Conservation (phyloP, 2,888 invertebrate genomes). For the Drosophila kanekoi region DNA sequence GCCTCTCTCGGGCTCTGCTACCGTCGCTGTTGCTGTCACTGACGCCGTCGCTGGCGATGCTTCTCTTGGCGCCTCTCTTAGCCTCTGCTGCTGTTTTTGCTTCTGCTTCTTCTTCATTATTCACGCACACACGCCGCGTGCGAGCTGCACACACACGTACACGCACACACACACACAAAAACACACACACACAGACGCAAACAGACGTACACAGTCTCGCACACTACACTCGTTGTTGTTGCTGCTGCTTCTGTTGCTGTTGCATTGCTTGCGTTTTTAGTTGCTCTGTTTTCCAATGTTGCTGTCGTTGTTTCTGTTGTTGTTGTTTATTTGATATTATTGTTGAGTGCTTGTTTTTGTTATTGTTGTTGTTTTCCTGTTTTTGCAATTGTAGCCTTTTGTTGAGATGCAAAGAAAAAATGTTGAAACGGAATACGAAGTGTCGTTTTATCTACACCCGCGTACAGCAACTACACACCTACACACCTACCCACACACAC, state of each 20-base stretch:
- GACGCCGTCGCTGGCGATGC: constrained; percentile 36
- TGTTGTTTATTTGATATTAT: constrained; percentile 7
- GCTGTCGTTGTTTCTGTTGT: constrained; percentile 22
- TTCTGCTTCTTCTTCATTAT: constrained; percentile 79
- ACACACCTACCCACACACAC: not conserved
- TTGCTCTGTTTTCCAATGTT: not conserved
- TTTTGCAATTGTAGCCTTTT: constrained; percentile 23
- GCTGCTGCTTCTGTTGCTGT: constrained; percentile 32
- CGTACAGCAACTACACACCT: constrained; percentile 16
- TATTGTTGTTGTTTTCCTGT: constrained; percentile 9
- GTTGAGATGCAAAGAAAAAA: constrained; percentile 10
- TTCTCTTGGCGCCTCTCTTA: constrained; percentile 43
- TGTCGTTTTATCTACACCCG: constrained; percentile 53
- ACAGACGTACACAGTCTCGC: constrained; percentile 44
- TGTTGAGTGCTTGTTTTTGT: constrained; percentile 14
- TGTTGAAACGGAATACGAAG: constrained; percentile 7
- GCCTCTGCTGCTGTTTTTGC: constrained; percentile 62
- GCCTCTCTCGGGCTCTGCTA: constrained; percentile 43
- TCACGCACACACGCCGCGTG: constrained; percentile 70
- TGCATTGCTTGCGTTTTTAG: constrained; percentile 23
- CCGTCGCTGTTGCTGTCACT: constrained; percentile 23
- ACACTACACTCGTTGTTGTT: constrained; percentile 61
- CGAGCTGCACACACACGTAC: constrained; percentile 61
- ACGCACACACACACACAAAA: constrained; percentile 36
- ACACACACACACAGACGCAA: constrained; percentile 40